Evolutionary conservation across 2,113 vertebrate species (phyloP), one percentile per base, ranked within the genome.

Genomic region (Sakesphorus luctuosus): DNA sequence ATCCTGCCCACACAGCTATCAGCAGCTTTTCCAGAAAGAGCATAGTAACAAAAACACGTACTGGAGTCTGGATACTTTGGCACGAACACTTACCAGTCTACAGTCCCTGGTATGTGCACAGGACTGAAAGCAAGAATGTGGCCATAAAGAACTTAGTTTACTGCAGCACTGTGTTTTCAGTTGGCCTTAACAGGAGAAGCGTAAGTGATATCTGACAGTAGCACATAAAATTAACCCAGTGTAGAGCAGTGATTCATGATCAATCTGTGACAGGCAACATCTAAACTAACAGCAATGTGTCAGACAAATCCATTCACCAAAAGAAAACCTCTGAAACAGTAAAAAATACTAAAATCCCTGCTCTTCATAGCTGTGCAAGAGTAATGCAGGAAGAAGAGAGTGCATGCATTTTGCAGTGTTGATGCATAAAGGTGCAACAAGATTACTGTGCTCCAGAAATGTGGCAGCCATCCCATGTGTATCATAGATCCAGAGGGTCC

Each of bases 391-490:
- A 68, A 63, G 40, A 67, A 79, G 29, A 75, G 26, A 29, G 38
- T 62, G 31, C 6, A 1, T 29, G 25, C 0, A 0, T 46, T 43
- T 38, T 52, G 33, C 63, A 47, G 46, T 4, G 3, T 3, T 47
- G 33, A 9, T 65, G 33, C 2, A 3, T 0, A 0, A 12, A 31
- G 28, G 14, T 53, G 18, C 49, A 82, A 50, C 18, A 50, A 76
- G 44, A 33, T 49, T 26, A 9, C 14, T 15, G 21, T 83, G 49
- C 18, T 29, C 20, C 20, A 73, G 40, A 77, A 89, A 50, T 3
- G 5, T n/a, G 25, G 12, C 49, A 65, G 28, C 31, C 18, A 25
- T 73, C 21, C 46, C 40, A 61, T 0, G 0, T 46, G 47, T 25
- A 43, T 55, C 6, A 1, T 18, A 50, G 35, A 46, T 40, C 10